Evolutionary conservation across 2,113 vertebrate species (phyloP).

Genomic region (Todiramphus chloris): DNA sequence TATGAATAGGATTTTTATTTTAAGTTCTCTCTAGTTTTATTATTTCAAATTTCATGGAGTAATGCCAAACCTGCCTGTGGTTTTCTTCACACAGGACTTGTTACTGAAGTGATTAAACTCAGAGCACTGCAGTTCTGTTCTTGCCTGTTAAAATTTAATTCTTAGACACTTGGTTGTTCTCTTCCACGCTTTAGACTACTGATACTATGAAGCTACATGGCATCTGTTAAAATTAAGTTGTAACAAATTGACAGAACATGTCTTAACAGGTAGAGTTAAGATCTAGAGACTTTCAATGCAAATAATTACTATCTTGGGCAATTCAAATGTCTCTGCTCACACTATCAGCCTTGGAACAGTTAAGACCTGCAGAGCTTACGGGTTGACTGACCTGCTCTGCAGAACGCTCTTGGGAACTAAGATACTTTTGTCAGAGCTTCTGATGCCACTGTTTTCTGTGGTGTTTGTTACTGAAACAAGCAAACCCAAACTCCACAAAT

Average conservation of each 20-base stretch:
- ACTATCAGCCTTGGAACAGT: fast-evolving
- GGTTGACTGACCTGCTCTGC: not conserved
- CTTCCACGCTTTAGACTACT: not conserved
- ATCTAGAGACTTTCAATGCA: not conserved
- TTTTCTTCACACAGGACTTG: not conserved
- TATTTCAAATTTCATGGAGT: not conserved
- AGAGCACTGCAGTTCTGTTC: not conserved
- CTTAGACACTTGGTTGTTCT: not conserved
- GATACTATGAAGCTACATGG: not conserved
- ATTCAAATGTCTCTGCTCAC: not conserved
- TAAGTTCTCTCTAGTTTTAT: not conserved
- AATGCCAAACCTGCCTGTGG: not conserved
- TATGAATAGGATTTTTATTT: not conserved
- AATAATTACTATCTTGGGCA: not conserved
- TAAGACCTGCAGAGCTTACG: not conserved
- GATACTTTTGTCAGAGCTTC: not conserved
- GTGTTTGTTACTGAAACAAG: not conserved
- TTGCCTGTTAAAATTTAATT: slow-evolving; percentile 16
- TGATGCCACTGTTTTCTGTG: not conserved
- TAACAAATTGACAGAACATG: not conserved
- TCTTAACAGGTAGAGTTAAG: not conserved
- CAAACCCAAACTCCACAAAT: not conserved
- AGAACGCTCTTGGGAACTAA: not conserved
- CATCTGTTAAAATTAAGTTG: slow-evolving; percentile 14
- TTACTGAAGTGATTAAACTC: not conserved